Evolutionary conservation across 1,140 invertebrate genomes (phyloP), one percentile per base, ranked within the genome.

Genomic region (Andricus grossulariae): DNA sequence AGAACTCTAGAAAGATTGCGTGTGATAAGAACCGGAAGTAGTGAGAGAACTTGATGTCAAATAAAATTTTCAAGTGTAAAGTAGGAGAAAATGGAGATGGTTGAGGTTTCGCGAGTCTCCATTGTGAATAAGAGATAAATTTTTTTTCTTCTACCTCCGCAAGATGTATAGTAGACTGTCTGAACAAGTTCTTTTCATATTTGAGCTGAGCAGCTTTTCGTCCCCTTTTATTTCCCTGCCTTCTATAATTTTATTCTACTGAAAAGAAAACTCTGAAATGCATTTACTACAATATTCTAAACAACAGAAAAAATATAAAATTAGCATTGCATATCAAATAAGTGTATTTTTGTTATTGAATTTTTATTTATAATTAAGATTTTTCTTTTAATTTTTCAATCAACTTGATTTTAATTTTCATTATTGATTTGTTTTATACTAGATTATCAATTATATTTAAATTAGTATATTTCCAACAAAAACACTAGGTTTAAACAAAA

Each of bases 81-180:
- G 25, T 16, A 16, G 2, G 25, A 32, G 57, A 66, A 66, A 66
- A 32, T 66, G 21, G 15, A 32, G 21, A 66, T 18, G 5, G 57
- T 66, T 66, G 57, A 16, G 57, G 57, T 66, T 66, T 66, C 57
- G 32, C 57, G 32, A 66, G 57, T 32, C 57, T 25, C 55, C 39
- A 13, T 21, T 32, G 25, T 66, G 57, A 66, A 66, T 32, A 19
- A 32, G 57, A 66, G 25, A 66, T 19, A 32, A 15, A 19, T 32
- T 66, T 66, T 66, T 60, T 25, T 16, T 32, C 3, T 66, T 32
- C 12, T 66, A 3, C 25, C 12, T 66, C 16, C 13, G 12, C 57
- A 66, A 66, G 21, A 66, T 32, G 21, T 66, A 19, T 15, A 66
- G 57, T 32, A 39, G 25, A 66, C 57, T 11, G 21, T 66, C 57